These are phyloP conservation scores for Sesia bembeciformis DNA, from an alignment of 2,888 invertebrate species.

Conservation along the genomic window DNA sequence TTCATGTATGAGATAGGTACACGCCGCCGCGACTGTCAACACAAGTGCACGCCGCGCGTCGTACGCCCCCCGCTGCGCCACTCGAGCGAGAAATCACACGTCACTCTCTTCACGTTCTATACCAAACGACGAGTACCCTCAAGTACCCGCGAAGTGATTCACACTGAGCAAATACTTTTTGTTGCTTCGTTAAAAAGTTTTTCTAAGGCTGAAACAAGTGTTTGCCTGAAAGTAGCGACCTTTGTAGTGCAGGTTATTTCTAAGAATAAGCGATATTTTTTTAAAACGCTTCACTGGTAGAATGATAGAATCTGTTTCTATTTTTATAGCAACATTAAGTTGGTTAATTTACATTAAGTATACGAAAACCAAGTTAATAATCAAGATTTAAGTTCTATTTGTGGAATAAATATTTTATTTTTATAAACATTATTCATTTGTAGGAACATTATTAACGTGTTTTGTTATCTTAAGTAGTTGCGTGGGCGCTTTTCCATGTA, in stretches of 20 bases:
- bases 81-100: constrained; percentile 19
- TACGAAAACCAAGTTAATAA: no score
- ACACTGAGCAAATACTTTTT: constrained; percentile 16
- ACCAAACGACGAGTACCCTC: constrained; percentile 5
- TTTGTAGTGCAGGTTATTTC: constrained; percentile 13
- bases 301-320: no score
- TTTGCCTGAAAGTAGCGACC: constrained; percentile 14
- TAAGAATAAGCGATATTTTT: no score
- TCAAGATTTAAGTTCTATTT: no score
- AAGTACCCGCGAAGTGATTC: constrained; percentile 15
- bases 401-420: no score
- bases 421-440: no score
- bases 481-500: no score
- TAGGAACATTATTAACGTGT: no score
- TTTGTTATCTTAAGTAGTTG: no score
- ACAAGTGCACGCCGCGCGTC: constrained; percentile 11
- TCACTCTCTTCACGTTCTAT: constrained; percentile 9
- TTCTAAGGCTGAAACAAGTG: constrained; percentile 11
- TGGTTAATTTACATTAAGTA: no score
- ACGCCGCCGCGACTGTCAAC: neutral
- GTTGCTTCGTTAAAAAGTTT: constrained; percentile 18
- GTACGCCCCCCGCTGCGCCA: constrained; percentile 13
- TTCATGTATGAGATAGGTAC: neutral
- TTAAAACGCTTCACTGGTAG: no score
- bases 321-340: no score